phyloP scores from a whole-genome alignment of 2,888 invertebrate species.

The Tupiocoris notatus region DNA sequence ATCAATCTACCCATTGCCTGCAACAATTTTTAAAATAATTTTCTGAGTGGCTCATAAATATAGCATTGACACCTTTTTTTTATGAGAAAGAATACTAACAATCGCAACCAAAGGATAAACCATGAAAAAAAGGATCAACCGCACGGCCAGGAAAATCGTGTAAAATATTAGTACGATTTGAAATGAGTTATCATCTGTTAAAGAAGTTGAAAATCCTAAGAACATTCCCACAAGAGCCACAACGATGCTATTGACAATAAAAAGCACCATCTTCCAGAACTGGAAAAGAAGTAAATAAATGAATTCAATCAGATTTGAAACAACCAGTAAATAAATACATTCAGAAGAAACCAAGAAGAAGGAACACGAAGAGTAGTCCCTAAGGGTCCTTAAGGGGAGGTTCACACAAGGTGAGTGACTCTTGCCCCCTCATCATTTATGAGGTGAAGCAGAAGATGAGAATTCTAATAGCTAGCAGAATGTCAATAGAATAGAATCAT shows the following conservation, averaged over 20 bases:
- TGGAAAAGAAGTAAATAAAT: no score
- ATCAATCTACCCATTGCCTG: conserved; percentile 5
- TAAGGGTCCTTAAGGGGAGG: no score
- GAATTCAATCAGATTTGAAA: no score
- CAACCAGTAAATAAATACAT: no score
- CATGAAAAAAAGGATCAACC: conserved; percentile 4
- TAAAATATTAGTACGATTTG: conserved; percentile 7
- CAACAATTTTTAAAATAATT: background rate
- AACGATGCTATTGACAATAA: conserved; percentile 12
- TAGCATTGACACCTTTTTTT: background rate
- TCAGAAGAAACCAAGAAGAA: no score
- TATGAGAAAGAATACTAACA: background rate
- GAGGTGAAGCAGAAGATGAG: no score
- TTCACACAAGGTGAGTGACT: no score
- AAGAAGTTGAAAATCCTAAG: background rate
- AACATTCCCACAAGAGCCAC: background rate
- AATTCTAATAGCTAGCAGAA: no score
- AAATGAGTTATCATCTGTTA: background rate
- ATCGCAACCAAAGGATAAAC: background rate
- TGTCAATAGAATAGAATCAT: no score
- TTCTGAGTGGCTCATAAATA: background rate
- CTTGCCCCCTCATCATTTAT: no score
- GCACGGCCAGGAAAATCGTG: background rate
- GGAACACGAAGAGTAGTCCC: no score
- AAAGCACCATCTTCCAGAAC: conserved; percentile 19